Conservation (phyloP, 1,140 invertebrate species). For the Eupristina koningsbergeri region DNA sequence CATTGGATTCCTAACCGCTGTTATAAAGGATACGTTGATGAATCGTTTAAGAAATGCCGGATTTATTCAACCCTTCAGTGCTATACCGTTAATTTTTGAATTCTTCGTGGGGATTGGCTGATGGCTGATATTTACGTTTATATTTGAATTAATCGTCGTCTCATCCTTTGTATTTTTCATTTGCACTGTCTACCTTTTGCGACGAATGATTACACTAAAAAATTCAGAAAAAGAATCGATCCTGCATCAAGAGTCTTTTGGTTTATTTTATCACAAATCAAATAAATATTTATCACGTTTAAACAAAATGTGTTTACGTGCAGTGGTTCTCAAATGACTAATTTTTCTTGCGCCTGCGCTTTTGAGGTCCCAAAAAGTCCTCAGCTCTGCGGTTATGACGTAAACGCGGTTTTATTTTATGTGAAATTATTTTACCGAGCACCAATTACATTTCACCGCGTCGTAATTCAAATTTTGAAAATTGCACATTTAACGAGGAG, state of each 20-base stretch:
- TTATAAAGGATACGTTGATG: slow-evolving; percentile 15
- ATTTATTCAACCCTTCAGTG: slow-evolving; percentile 37
- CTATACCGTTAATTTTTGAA: slow-evolving; percentile 45
- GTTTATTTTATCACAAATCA: background rate
- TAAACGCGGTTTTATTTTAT: no score
- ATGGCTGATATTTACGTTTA: background rate
- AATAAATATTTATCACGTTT: background rate
- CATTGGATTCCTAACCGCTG: slow-evolving; percentile 23
- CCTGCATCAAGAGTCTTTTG: background rate
- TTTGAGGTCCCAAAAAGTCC: background rate
- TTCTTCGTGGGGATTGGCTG: slow-evolving; percentile 34
- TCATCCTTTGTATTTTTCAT: background rate
- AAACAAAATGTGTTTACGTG: background rate
- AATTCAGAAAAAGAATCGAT: background rate
- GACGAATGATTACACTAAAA: background rate
- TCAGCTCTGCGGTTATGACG: no score
- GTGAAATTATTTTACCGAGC: no score
- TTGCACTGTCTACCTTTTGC: background rate
- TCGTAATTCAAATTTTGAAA: no score
- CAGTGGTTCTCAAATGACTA: background rate
- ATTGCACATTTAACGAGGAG: no score
- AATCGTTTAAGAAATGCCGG: slow-evolving; percentile 12
- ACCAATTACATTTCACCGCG: no score
- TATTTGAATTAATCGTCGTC: background rate
- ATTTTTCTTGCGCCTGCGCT: background rate